Evolutionary conservation across 2,113 vertebrate species (phyloP).

Genomic region (Ciconia maguari): DNA sequence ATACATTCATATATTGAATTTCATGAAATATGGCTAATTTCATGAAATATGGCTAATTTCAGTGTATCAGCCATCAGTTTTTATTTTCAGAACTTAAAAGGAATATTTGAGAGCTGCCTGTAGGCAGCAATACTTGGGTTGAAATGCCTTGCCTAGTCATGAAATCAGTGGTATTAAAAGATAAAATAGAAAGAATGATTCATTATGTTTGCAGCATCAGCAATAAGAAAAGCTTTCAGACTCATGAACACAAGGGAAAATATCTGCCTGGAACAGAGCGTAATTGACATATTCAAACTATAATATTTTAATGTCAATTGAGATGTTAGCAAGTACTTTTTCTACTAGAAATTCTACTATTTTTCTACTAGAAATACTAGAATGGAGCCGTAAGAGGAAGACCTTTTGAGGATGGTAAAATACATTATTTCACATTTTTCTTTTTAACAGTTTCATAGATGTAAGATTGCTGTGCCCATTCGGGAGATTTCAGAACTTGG

Average conservation of each 20-base stretch:
- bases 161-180: conserved; percentile 13
- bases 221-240: conserved; percentile 30
- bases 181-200: conserved; percentile 27
- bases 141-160: not conserved
- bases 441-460: not conserved
- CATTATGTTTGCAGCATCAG: conserved; percentile 24
- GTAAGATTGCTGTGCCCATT: not conserved
- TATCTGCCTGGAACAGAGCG: not conserved
- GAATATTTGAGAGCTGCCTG: not conserved
- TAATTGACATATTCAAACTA: conserved; percentile 29
- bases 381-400: not conserved
- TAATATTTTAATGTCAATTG: conserved; percentile 1
- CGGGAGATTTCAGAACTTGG: not conserved
- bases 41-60: not conserved
- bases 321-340: not conserved
- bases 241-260: conserved; percentile 11
- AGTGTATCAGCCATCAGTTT: not conserved
- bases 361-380: not conserved
- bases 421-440: not conserved
- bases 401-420: not conserved
- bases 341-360: not conserved
- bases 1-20: not conserved
- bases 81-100: not conserved
- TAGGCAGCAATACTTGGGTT: not conserved
- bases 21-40: not conserved